Conservation (phyloP, 1,140 invertebrate species). For the Aphelenchoides besseyi region DNA sequence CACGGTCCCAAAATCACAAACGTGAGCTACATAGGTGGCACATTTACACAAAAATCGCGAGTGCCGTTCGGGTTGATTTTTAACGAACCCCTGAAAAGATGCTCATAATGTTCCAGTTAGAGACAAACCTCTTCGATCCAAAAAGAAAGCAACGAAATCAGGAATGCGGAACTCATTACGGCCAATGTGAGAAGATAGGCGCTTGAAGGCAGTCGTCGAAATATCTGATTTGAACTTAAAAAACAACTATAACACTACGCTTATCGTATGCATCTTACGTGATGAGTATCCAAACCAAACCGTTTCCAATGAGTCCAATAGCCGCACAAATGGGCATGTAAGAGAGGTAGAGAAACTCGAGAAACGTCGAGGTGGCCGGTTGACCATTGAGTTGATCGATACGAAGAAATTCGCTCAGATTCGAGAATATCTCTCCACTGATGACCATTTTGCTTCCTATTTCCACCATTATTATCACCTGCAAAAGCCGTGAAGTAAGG, state of each 20-base stretch:
- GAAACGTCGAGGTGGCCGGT: not conserved
- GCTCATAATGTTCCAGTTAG: no score
- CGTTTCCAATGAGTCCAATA: conserved; percentile 51
- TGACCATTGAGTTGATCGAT: not conserved
- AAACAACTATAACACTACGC: conserved; percentile 3
- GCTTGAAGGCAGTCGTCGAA: conserved; percentile 51
- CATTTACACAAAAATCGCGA: conserved; percentile 51
- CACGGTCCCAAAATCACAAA: conserved; percentile 54
- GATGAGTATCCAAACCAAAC: conserved; percentile 55
- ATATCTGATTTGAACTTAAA: conserved; percentile 54
- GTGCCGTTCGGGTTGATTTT: conserved; percentile 43
- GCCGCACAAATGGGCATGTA: conserved; percentile 56
- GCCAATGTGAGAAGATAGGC: conserved; percentile 49
- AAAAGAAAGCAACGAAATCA: conserved; percentile 55
- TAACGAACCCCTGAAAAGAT: conserved; percentile 48
- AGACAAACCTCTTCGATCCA: conserved; percentile 59
- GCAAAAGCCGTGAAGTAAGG: not conserved
- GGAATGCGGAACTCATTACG: conserved; percentile 49
- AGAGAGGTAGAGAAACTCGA: conserved; percentile 39
- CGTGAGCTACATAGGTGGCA: conserved; percentile 52
- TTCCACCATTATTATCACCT: not conserved
- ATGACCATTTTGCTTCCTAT: not conserved
- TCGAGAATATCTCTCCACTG: not conserved
- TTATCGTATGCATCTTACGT: conserved; percentile 26
- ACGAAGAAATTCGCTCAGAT: not conserved